Base-by-base conservation (phyloP, 2,888 invertebrate genomes). In the Drosophila algonquin region DNA sequence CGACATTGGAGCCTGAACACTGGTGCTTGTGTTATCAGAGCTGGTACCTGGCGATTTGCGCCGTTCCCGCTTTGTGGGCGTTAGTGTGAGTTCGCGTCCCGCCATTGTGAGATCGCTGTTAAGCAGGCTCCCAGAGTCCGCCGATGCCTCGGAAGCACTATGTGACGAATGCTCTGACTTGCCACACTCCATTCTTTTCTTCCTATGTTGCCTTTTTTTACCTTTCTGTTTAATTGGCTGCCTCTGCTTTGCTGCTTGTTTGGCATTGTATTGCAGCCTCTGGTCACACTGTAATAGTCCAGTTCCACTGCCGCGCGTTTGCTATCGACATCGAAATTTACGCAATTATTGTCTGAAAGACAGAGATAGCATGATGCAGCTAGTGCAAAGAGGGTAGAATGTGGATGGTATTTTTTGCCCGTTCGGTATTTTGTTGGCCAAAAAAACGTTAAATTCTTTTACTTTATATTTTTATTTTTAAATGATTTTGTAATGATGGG, bases 31-130 rank as follows among this genome's bases (percentile, higher is more conserved):
- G 59, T 60, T 60, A 45, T 77, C 79, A 8, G 72, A 73, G 47
- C 73, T 72, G 21, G 70, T 69, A 6, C 71, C 85, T n/a, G 87
- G 87, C 8, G 85, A 85, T 46, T 78, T 85, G 45, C 87, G 87
- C 9, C 81, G 75, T 55, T 81, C 81, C 6, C 84, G 74, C 56
- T 79, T 87, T 1, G 81, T 73, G 27, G 78, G 75, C 57, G 81
- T 73, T 44, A 69, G 51, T 58, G 68, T 65, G 48, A 63, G 24
- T 50, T 80, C 74, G 53, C 76, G 76, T 61, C 79, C 79, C 67
- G 79, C 70, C 79, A 79, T 78, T 57, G 71, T 62, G 58, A 73
- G 51, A 45, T 68, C 73, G 60, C 63, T 67, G 51, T 57, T 65
- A 3, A 48, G 24, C 53, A 71, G 54, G 57, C 58, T 72, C 51